Conservation (phyloP, 1,140 invertebrate species). For the Drosophila pseudoobscura region DNA sequence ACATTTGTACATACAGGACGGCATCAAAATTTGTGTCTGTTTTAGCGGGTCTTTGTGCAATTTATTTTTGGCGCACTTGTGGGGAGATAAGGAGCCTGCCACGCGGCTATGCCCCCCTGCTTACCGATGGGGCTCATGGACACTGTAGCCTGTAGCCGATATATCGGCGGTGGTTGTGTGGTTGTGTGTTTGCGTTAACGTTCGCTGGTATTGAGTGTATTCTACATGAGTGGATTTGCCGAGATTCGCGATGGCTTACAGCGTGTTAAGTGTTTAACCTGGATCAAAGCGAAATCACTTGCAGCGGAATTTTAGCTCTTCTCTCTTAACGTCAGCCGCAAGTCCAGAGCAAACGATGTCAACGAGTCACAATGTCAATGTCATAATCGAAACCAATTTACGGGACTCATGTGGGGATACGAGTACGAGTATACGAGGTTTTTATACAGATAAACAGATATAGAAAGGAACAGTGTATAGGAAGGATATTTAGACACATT, state of each 20-base stretch:
- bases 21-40: constrained; percentile 37
- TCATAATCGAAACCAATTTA: constrained; percentile 35
- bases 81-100: constrained; percentile 29
- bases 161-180: background rate
- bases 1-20: no score
- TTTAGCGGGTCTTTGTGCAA: constrained; percentile 44
- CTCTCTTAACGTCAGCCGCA: constrained; percentile 1
- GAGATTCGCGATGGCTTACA: constrained; percentile 64
- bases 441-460: no score
- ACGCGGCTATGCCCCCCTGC: constrained; percentile 26
- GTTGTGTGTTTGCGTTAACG: constrained; percentile 6
- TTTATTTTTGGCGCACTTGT: constrained; percentile 67
- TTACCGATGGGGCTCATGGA: constrained; percentile 27
- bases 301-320: constrained; percentile 12
- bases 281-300: constrained; percentile 64
- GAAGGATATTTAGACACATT: no score
- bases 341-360: constrained; percentile 7
- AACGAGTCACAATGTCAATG: constrained; percentile 38
- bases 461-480: no score
- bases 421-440: background rate
- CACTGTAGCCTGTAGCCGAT: background rate
- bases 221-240: constrained; percentile 67
- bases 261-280: constrained; percentile 67
- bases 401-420: background rate
- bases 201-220: constrained; percentile 60